A percentile compares a stretch with the other conserved stretches of the same genome.
These are phyloP conservation scores for Poeciliopsis turneri DNA, from an alignment of 2,797 vertebrate species.

Conservation along the genomic window DNA sequence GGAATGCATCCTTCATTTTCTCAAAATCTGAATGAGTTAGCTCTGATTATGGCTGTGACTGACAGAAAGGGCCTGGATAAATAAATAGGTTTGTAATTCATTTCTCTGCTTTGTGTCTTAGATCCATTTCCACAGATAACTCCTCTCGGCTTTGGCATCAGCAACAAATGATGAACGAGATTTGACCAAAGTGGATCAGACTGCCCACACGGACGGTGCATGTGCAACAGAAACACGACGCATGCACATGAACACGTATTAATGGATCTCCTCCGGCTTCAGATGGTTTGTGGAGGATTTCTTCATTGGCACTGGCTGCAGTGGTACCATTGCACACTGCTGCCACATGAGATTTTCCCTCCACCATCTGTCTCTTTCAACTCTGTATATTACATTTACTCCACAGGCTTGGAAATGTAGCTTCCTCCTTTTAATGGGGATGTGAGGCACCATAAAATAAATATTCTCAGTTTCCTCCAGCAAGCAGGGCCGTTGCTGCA, in stretches of 20 bases:
- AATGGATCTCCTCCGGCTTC: slow-evolving; percentile 62
- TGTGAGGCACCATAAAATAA: slow-evolving; percentile 77
- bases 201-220: slow-evolving; percentile 23
- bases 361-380: slow-evolving; percentile 82
- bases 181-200: slow-evolving; percentile 36
- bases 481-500: slow-evolving; percentile 42
- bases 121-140: slow-evolving; percentile 55
- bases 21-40: slow-evolving; percentile 85
- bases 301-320: slow-evolving; percentile 67
- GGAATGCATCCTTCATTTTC: slow-evolving; percentile 85
- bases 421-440: slow-evolving; percentile 79
- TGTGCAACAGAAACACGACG: slow-evolving; percentile 38
- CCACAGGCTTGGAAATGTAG: slow-evolving; percentile 69
- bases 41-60: slow-evolving; percentile 82
- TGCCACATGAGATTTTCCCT: slow-evolving; percentile 76
- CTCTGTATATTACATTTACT: slow-evolving; percentile 71
- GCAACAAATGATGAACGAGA: slow-evolving; percentile 62
- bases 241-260: slow-evolving; percentile 64
- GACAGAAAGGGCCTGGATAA: slow-evolving; percentile 78
- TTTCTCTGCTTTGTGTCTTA: slow-evolving; percentile 59
- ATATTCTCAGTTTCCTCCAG: slow-evolving; percentile 69
- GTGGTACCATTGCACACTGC: slow-evolving; percentile 63
- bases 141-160: slow-evolving; percentile 53
- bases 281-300: slow-evolving; percentile 66
- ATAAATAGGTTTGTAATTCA: slow-evolving; percentile 75